These are phyloP conservation scores for Neoscelio sp. DNA, from an alignment of 2,888 invertebrate species.

Conservation along the genomic window DNA sequence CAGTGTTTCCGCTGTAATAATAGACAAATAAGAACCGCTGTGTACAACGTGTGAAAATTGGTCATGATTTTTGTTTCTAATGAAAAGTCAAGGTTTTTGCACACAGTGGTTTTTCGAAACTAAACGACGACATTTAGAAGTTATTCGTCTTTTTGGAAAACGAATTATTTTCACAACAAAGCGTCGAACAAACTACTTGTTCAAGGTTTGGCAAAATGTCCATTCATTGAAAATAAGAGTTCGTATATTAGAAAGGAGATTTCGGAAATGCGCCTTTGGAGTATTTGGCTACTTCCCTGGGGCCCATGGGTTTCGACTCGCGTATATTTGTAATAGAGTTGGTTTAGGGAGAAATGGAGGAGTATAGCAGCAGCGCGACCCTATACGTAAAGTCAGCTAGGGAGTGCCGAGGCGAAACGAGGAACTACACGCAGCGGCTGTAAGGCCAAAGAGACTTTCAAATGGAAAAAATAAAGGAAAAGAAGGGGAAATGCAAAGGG, in stretches of 20 bases:
- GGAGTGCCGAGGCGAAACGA: constrained; percentile 69
- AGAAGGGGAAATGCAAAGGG: constrained; percentile 47
- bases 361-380: constrained; percentile 57
- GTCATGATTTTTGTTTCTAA: no score
- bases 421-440: constrained; percentile 69
- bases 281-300: constrained; percentile 72
- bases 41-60: no score
- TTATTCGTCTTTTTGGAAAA: no score
- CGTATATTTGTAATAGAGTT: constrained; percentile 71
- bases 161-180: neutral
- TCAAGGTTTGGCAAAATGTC: constrained; percentile 6
- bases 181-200: no score
- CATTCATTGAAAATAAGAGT: constrained; percentile 21
- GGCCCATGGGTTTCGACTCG: constrained; percentile 73
- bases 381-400: constrained; percentile 57
- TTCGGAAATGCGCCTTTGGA: constrained; percentile 34
- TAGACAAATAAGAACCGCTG: no score
- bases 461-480: constrained; percentile 72
- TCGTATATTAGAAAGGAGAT: constrained; percentile 31
- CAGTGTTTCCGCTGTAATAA: no score
- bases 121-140: no score
- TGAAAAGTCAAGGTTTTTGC: no score
- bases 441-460: constrained; percentile 75
- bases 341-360: constrained; percentile 69
- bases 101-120: no score